A percentile compares a stretch with the other conserved stretches of the same genome.
These are phyloP conservation scores for Sinelater perroti DNA, from an alignment of 2,888 invertebrate species.

Conservation along the genomic window DNA sequence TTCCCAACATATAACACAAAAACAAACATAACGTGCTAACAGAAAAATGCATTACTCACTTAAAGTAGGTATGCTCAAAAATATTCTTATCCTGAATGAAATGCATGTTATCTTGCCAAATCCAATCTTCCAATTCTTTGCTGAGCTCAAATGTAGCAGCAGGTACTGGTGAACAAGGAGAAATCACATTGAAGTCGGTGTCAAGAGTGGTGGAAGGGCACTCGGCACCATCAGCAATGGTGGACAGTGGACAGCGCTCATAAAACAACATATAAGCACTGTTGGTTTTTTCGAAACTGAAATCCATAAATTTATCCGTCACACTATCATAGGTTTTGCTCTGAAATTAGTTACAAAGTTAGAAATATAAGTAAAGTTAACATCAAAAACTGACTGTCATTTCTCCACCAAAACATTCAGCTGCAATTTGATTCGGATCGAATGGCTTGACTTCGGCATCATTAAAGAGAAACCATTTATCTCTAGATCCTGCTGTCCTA, in stretches of 20 bases:
- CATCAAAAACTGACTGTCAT: conserved; percentile 75
- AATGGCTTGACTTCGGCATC: conserved; percentile 95
- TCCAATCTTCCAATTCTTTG: conserved; percentile 91
- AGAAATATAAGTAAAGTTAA: neutral
- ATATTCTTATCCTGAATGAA: conserved; percentile 95
- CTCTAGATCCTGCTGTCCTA: conserved; percentile 75
- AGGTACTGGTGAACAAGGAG: conserved; percentile 39
- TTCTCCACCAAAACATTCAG: conserved; percentile 97
- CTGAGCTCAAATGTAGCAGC: conserved; percentile 67
- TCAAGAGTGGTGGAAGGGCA: conserved; percentile 53
- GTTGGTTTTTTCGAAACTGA: conserved; percentile 97
- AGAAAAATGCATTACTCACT: conserved; percentile 65
- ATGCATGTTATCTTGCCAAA: conserved; percentile 97
- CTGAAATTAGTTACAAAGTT: conserved; percentile 61
- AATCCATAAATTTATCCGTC: conserved; percentile 96
- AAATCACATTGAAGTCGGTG: conserved; percentile 42
- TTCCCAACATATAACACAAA: too few species aligned
- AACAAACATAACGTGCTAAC: neutral
- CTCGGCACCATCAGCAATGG: conserved; percentile 55
- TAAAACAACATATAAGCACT: conserved; percentile 98
- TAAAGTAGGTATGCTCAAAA: conserved; percentile 95
- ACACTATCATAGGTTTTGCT: conserved; percentile 97
- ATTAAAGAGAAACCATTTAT: conserved; percentile 93
- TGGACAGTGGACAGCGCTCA: conserved; percentile 73
- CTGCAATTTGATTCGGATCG: conserved; percentile 92